Conservation (phyloP, 1,140 invertebrate genomes). For the Sycophila sp. region DNA sequence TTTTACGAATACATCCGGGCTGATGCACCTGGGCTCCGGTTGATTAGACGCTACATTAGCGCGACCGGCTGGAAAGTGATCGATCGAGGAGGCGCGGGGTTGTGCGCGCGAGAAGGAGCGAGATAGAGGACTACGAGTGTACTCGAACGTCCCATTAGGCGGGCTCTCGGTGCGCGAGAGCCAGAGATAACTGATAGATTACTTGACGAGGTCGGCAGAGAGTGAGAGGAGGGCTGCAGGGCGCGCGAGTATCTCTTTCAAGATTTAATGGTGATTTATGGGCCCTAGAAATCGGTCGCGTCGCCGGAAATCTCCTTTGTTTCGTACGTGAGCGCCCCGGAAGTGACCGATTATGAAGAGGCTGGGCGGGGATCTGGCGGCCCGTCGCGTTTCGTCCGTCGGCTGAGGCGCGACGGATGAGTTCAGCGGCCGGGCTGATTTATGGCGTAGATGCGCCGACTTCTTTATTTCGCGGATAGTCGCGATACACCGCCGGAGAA, state of each 20-base stretch:
- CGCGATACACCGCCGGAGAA: too few relatives aligned
- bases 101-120: neutral
- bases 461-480: neutral
- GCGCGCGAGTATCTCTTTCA: conserved; percentile 41
- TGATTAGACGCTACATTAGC: conserved; percentile 12
- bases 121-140: neutral
- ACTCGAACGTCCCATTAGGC: conserved; percentile 47
- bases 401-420: neutral
- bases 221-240: neutral
- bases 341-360: conserved; percentile 16
- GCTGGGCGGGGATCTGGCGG: neutral
- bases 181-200: conserved; percentile 57
- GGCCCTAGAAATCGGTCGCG: conserved; percentile 29
- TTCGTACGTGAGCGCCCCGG: neutral
- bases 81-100: neutral
- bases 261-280: conserved; percentile 64
- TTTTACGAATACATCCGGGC: too few relatives aligned
- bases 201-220: conserved; percentile 50
- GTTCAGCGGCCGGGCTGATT: conserved; percentile 7
- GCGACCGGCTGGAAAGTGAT: conserved; percentile 5
- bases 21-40: neutral
- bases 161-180: neutral
- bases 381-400: neutral
- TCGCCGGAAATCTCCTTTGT: conserved; percentile 9
- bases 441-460: neutral